Evolutionary conservation across 1,140 invertebrate genomes (phyloP), one percentile per base, ranked within the genome.

Genomic region (Aphelinus certus): DNA sequence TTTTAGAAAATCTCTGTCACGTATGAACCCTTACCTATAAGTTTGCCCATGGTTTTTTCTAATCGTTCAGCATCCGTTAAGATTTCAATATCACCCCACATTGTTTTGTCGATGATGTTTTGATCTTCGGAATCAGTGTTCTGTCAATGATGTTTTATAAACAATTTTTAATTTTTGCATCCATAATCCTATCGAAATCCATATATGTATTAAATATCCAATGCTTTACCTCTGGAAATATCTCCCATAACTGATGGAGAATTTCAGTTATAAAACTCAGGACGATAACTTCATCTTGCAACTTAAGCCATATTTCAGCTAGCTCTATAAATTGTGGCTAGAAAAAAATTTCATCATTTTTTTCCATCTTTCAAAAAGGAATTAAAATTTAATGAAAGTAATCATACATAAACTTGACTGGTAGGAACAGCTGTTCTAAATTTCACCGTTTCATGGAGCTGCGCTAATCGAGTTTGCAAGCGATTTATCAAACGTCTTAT

Each of bases 251-350:
- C 61, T 88, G 85, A 49, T 83, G 86, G 64, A 91, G 87, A 3
- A 92, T 87, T 2, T 87, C 86, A 77, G 90, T 91, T 2, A 91
- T 84, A 9, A 88, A 89, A n/a, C 89, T 90, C 56, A 93, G 80
- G n/a, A 91, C 82, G 42, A 90, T 89, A 75, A 91, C 90, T 66
- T 91, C 88, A 76, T 92, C 89, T 80, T 93, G 92, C 77, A 93
- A 86, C 10, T 86, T 83, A 6, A 89, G 85, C 92, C 92, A 94
- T 4, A 89, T 87, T 56, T 89, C 82, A 78, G 91, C 90, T 3
- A 94, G 78, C 74, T 90, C 88, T 48, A 88, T 87, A 80, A 93
- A 93, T 55, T 91, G 85, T 1, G 92, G 92, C 92, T 93, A 80
- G 10, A 83, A 83, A 75, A 69, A 65, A 26, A 53, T 46, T 75